Evolutionary conservation across 2,113 vertebrate genomes (phyloP), one percentile per base, ranked within the genome.

Genomic region (Procapra przewalskii): DNA sequence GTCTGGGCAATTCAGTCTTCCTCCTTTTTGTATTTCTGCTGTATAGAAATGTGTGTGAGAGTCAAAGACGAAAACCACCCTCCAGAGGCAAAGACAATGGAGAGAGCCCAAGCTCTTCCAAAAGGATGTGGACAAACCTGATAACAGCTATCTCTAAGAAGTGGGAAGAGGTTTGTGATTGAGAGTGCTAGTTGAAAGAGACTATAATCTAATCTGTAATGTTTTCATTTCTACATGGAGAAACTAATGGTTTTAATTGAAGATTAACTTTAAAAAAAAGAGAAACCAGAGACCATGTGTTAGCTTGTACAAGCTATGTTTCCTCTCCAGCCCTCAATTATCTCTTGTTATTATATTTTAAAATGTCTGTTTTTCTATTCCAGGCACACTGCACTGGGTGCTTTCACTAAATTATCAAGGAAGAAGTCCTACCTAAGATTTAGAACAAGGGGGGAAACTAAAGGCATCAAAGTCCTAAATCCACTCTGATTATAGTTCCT

Each of bases 1-100:
- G 6, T 96, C 48, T 64, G 13, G 75, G 84, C 77, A 27, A 21
- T 91, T 77, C 71, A n/a, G 13, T 57, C 79, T 90, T 90, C 89
- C 36, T 88, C 6, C 43, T 94, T 36, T 86, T 64, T 94, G 48
- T 92, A 50, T 79, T 90, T 27, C n/a, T 79, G 59, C 36, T 43
- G 54, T 94, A 94, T 43, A 83, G 48, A 97, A 96, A 79, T 79
- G 31, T 82, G 64, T 88, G 64, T 55, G 62, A 92, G 40, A 82
- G 4, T 96, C 40, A 40, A 86, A 95, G 48, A 88, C 87, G 67
- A 89, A 91, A 75, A 83, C 31, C 15, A 62, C 33, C 43, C 40
- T 83, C 15, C 21, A 86, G 84, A 88, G 19, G 14, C 55, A 75
- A 67, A 96, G 71, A 81, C 45, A 91, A 57, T 89, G 60, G 36